Conservation (phyloP, 2,797 vertebrate genomes). For the Lepilemur ruficaudatus region DNA sequence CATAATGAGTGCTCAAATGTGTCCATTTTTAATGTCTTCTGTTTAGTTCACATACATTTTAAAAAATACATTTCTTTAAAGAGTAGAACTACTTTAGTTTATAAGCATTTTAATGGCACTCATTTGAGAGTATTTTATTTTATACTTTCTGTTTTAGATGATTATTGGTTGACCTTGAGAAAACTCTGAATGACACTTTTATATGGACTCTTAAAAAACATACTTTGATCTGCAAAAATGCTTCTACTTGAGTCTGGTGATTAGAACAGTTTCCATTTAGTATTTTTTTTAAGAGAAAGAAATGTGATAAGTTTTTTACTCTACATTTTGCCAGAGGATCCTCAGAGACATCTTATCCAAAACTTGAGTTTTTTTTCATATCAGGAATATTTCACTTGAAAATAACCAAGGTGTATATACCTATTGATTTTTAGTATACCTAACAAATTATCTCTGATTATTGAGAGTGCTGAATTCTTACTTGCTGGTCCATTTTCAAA, state of each 20-base stretch:
- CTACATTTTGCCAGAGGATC: conserved; percentile 1
- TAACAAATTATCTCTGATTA: conserved; percentile 26
- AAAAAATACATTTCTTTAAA: not conserved
- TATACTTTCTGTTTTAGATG: not conserved
- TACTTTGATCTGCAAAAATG: not conserved
- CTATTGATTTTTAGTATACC: conserved; percentile 7
- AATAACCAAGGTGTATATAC: not conserved
- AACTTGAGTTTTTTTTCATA: not conserved
- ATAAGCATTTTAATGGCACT: not conserved
- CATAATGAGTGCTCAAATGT: not conserved
- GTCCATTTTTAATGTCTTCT: not conserved
- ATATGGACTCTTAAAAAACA: conserved; percentile 11
- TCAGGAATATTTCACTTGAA: conserved; percentile 20
- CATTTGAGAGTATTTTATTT: conserved; percentile 31
- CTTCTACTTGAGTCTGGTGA: conserved; percentile 23
- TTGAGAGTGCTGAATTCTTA: conserved; percentile 34
- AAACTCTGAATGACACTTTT: conserved; percentile 19
- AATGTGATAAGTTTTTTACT: not conserved
- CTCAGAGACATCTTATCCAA: conserved; percentile 8
- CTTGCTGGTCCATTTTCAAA: conserved; percentile 31
- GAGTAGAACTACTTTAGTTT: conserved; percentile 25
- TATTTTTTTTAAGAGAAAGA: not conserved
- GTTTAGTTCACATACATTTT: not conserved
- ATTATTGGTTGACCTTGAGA: conserved; percentile 3
- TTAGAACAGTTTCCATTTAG: not conserved